phyloP scores from a whole-genome alignment of 1,140 invertebrate species.

The Colletes gigas region DNA sequence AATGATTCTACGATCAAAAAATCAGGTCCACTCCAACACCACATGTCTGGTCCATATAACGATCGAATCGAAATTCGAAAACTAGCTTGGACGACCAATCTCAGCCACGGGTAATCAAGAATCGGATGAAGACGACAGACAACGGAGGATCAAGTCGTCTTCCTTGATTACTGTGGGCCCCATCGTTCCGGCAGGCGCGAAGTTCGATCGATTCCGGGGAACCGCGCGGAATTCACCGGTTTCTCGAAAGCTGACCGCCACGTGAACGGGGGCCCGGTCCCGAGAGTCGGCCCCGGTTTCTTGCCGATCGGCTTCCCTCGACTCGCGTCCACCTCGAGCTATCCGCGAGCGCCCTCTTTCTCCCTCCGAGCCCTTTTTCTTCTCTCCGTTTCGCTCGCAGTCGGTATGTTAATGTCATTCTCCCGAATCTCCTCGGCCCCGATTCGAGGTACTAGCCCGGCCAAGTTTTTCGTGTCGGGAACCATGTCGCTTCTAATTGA shows the following conservation, averaged over 20 bases:
- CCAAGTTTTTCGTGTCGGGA: conserved; percentile 71
- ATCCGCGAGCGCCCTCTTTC: neutral
- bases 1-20: no score
- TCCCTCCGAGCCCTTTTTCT: conserved; percentile 29
- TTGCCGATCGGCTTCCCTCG: conserved; percentile 47
- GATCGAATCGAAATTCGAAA: neutral
- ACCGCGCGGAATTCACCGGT: conserved; percentile 62
- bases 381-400: conserved; percentile 44
- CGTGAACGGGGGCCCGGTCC: neutral
- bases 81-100: neutral
- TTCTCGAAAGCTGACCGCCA: conserved; percentile 61
- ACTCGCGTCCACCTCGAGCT: neutral
- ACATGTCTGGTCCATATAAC: no score
- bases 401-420: conserved; percentile 77
- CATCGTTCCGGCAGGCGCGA: conserved; percentile 60
- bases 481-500: conserved; percentile 77
- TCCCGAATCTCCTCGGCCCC: conserved; percentile 67
- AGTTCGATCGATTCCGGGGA: conserved; percentile 65
- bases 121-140: conserved; percentile 52
- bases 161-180: conserved; percentile 51
- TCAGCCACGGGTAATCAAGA: neutral
- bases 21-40: no score
- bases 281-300: conserved; percentile 50
- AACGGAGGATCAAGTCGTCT: conserved; percentile 51
- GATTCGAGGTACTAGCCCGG: conserved; percentile 70